phyloP scores from a whole-genome alignment of 1,140 invertebrate species.

The Pemphigus obesinymphae region DNA sequence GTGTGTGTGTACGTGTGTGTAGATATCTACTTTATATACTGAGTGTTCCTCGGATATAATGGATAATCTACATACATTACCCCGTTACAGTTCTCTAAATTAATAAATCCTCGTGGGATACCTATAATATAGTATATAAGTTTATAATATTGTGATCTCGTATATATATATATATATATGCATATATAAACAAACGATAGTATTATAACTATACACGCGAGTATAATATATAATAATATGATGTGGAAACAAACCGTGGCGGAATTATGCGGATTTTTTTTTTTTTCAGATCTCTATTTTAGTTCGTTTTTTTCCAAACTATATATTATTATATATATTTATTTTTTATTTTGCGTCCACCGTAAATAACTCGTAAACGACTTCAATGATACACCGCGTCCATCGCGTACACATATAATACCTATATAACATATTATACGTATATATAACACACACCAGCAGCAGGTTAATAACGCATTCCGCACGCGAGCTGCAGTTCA shows the following conservation, averaged over 20 bases:
- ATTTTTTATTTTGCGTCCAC: neutral
- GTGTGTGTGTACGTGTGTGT: no score
- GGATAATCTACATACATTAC: neutral
- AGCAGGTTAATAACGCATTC: slow-evolving; percentile 11
- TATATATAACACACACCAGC: no score
- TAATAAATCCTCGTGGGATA: neutral
- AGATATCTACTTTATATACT: no score
- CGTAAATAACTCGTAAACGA: slow-evolving; percentile 7
- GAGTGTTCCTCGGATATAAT: neutral
- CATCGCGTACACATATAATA: neutral
- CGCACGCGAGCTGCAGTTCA: neutral
- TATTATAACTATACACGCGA: no score
- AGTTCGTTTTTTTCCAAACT: neutral
- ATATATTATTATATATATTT: neutral
- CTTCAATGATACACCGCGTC: neutral
- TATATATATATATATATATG: neutral
- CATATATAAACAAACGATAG: no score
- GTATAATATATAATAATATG: no score
- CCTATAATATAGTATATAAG: no score
- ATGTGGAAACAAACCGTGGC: neutral
- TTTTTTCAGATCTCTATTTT: neutral
- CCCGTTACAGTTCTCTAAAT: neutral
- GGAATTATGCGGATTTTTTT: neutral
- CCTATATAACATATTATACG: neutral
- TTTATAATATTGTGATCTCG: no score